Conservation (phyloP, 2,797 vertebrate genomes). For the Acipenser ruthenus region DNA sequence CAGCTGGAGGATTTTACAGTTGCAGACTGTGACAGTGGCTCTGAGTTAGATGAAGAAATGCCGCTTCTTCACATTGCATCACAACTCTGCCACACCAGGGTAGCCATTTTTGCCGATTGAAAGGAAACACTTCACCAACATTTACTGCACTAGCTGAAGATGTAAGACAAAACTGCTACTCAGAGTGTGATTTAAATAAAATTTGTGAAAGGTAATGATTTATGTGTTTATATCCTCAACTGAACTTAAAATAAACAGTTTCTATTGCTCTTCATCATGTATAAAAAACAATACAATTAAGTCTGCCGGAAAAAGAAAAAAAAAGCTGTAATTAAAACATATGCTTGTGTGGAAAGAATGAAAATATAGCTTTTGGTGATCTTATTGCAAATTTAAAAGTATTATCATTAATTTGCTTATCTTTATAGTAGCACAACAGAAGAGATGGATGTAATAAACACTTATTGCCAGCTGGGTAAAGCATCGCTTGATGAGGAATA, state of each 20-base stretch:
- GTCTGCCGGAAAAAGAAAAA: no score
- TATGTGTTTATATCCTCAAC: background rate
- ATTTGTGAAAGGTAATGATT: constrained; percentile 44
- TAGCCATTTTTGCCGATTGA: constrained; percentile 17
- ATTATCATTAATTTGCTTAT: constrained; percentile 1
- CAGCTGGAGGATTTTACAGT: background rate
- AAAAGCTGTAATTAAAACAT: no score
- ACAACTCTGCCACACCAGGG: constrained; percentile 12
- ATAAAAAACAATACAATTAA: no score
- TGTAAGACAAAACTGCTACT: constrained; percentile 45
- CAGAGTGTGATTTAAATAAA: constrained; percentile 41
- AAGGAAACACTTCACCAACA: constrained; percentile 18
- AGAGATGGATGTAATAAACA: constrained; percentile 47
- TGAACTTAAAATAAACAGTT: no score
- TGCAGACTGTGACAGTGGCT: background rate
- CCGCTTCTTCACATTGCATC: background rate
- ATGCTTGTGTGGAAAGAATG: no score
- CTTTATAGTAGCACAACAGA: constrained; percentile 47
- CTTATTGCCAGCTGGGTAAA: constrained; percentile 54
- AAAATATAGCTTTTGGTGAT: no score
- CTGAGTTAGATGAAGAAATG: background rate
- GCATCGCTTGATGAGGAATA: constrained; percentile 65
- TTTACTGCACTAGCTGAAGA: constrained; percentile 45
- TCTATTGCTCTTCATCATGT: no score
- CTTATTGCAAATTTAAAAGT: no score